Percentiles rank a stretch among this genome's conserved stretches.
These are phyloP conservation scores for Melinopterus prodromus DNA, from an alignment of 2,888 invertebrate genomes.

Conservation along the genomic window DNA sequence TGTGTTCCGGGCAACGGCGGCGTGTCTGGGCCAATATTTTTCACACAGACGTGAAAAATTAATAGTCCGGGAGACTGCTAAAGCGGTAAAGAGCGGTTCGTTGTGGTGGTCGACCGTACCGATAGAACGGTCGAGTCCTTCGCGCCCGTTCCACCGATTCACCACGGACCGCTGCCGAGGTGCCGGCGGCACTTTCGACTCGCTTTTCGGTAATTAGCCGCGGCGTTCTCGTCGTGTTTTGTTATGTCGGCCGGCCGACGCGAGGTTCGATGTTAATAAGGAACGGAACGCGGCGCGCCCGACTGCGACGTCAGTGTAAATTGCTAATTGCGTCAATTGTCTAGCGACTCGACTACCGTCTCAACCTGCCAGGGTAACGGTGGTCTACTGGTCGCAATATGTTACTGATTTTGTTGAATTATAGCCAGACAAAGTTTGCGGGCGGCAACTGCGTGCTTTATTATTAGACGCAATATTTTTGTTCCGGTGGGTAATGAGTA, in stretches of 20 bases:
- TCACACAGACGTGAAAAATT: background rate
- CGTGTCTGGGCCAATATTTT: background rate
- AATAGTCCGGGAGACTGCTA: background rate
- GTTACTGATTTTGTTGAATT: background rate
- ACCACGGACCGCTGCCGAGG: background rate
- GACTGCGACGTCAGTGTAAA: background rate
- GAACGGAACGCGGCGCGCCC: background rate
- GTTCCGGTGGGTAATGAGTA: no score
- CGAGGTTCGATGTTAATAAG: background rate
- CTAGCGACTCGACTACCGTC: background rate
- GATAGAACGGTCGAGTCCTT: background rate
- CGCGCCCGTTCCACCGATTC: background rate
- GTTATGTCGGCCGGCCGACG: background rate
- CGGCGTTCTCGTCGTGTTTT: background rate
- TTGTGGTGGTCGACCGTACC: background rate
- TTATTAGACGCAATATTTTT: no score
- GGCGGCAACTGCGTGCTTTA: no score
- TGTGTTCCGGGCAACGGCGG: background rate
- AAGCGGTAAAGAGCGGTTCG: background rate
- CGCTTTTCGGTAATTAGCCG: background rate
- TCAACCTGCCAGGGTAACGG: background rate
- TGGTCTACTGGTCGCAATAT: background rate
- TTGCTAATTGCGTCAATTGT: constrained; percentile 4
- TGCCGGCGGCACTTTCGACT: background rate
- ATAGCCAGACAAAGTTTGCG: no score